Percentiles rank a stretch among this genome's conserved stretches.
Evolutionary conservation across 1,140 invertebrate species (phyloP).

Genomic region (Bombyx mori): DNA sequence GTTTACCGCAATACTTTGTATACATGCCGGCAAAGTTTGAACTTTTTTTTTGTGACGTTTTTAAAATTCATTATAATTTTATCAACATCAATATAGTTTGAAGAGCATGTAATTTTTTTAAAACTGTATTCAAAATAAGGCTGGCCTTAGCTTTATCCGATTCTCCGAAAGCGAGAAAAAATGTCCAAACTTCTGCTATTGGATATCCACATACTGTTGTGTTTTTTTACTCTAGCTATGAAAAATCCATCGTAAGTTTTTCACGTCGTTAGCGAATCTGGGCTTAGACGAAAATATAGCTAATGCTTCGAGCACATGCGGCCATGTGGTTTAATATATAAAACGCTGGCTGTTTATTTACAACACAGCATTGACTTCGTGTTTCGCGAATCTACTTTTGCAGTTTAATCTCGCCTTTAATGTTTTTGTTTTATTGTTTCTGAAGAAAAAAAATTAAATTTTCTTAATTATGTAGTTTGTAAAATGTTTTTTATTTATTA

Average conservation of each 20-base stretch:
- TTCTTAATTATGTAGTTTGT: no score
- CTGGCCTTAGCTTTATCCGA: constrained; percentile 1
- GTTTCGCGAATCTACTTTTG: no score
- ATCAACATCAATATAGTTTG: no score
- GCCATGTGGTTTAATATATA: constrained; percentile 10
- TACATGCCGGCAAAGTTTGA: not conserved
- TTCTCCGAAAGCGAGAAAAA: constrained; percentile 15
- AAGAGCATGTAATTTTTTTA: not conserved
- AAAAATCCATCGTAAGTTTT: constrained; percentile 52
- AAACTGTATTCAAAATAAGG: no score
- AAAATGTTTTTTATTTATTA: no score
- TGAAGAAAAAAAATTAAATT: no score
- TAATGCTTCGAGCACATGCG: constrained; percentile 17
- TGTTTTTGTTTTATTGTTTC: no score
- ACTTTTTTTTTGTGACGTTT: not conserved
- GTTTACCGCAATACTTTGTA: not conserved
- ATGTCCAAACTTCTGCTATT: constrained; percentile 31
- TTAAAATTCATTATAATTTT: not conserved
- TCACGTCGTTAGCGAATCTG: constrained; percentile 41
- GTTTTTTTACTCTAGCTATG: constrained; percentile 33
- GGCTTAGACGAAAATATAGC: constrained; percentile 24
- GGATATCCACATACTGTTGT: constrained; percentile 31
- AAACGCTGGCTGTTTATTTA: not conserved
- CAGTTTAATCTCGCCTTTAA: no score
- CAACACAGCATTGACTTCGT: no score